Percentiles rank a stretch among this genome's conserved stretches.
Evolutionary conservation across 37 sponge, comb jelly and placozoan genomes (phyloP).

Genomic region (Diacarnus erythraeanus): DNA sequence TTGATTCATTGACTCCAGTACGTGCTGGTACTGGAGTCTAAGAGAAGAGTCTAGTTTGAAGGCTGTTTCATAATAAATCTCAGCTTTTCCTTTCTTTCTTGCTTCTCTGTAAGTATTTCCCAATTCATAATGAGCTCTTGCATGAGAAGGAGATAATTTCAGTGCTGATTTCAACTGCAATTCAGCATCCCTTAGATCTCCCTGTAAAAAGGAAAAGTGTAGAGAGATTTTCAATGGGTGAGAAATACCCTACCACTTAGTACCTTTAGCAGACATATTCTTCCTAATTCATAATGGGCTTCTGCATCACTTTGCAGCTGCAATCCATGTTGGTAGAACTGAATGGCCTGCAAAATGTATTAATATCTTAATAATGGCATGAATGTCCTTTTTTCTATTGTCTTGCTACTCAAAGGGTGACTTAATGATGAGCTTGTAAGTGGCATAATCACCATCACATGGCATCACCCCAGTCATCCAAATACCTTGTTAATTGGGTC

Average conservation of each 20-base stretch:
- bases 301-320: neutral
- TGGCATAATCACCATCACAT: neutral
- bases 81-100: neutral
- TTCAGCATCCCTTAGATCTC: constrained; percentile 11
- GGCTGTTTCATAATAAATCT: neutral
- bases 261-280: constrained; percentile 12
- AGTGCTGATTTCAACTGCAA: constrained; percentile 16
- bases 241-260: neutral
- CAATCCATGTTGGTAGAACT: neutral
- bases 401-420: neutral
- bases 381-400: neutral
- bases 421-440: neutral
- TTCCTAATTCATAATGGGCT: constrained; percentile 2
- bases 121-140: constrained; percentile 12
- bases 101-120: constrained; percentile 5
- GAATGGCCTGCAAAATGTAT: neutral
- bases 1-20: no score
- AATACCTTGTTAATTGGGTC: neutral
- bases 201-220: neutral
- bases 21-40: no score
- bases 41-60: constrained; percentile 4
- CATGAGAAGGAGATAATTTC: constrained; percentile 7
- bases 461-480: neutral
- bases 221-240: neutral
- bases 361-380: neutral